Evolutionary conservation across 2,888 invertebrate genomes (phyloP).

Genomic region (Mythimna pallens): DNA sequence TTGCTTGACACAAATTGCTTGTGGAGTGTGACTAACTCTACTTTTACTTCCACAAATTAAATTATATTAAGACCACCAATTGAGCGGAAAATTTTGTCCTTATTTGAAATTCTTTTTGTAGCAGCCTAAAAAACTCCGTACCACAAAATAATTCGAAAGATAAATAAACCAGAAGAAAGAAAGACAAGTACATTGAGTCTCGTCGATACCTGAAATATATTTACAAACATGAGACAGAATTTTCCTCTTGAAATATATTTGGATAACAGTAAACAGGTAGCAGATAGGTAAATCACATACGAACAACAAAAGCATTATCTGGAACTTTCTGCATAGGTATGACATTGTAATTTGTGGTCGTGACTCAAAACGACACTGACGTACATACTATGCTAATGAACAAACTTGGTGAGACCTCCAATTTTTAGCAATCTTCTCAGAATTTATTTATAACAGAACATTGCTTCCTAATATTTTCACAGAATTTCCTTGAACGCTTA

Average conservation of each 20-base stretch:
- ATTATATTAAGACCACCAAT: constrained; percentile 24
- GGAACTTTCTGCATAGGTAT: constrained; percentile 63
- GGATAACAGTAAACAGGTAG: constrained; percentile 40
- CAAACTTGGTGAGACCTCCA: constrained; percentile 64
- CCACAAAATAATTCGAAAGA: not conserved
- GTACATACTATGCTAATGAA: constrained; percentile 73
- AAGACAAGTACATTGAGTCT: not conserved
- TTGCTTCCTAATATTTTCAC: constrained; percentile 52
- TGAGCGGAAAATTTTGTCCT: not conserved
- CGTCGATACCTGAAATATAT: not conserved
- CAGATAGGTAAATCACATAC: constrained; percentile 35
- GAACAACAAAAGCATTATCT: constrained; percentile 51
- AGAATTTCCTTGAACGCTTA: constrained; percentile 44
- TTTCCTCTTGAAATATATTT: constrained; percentile 23
- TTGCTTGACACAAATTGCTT: constrained; percentile 19
- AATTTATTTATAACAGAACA: constrained; percentile 48
- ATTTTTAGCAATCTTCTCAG: constrained; percentile 50
- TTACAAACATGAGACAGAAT: not conserved
- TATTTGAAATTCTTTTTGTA: constrained; percentile 6
- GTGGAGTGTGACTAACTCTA: constrained; percentile 18
- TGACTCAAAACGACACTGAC: constrained; percentile 75
- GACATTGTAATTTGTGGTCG: constrained; percentile 55
- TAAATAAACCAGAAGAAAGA: not conserved
- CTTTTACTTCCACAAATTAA: constrained; percentile 25
- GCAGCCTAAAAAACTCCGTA: not conserved